Evolutionary conservation across 2,888 invertebrate species (phyloP), one percentile per base, ranked within the genome.

Genomic region (Nasonia oneida): DNA sequence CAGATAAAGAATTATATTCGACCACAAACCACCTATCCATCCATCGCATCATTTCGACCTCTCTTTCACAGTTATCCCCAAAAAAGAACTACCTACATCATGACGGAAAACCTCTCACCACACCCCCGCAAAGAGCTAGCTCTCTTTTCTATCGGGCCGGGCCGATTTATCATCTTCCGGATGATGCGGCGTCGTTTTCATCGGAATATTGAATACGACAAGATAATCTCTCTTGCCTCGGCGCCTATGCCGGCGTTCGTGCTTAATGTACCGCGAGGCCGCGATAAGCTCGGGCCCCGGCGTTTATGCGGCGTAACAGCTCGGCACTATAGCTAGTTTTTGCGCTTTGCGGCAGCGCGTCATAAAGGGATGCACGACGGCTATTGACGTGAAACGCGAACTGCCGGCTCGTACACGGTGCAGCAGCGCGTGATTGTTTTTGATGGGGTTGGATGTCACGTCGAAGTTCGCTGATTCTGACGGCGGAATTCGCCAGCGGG

Each of bases 161-260:
- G 50, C 89, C 93, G 93, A 93, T 93, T 93, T 93, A 93, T 93
- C 93, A 93, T 93, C 91, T 90, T 87, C 57, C 57, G 57, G 57
- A 61, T 61, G 89, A 89, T 89, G 67, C 87, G 90, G 88, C 89
- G 73, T 67, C 91, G 91, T 83, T 93, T 93, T 91, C 92, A 93
- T 91, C 92, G 92, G 93, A 93, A 93, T 93, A 93, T 93, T 93
- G 93, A 93, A 93, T 93, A 93, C 93, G 93, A 93, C 93, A 93
- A 93, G 93, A 93, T 93, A 93, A 93, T 93, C 93, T 93, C 90
- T 93, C 90, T 88, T 87, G 86, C 88, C 87, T 86, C 81, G 70
- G 70, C 86, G 75, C 67, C 87, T 88, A 57, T 81, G 86, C 87
- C 83, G 86, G 86, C 82, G 91, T 91, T 87, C 90, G 92, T 93